phyloP scores from a whole-genome alignment of 1,140 invertebrate genomes.

The Bombus polaris region DNA sequence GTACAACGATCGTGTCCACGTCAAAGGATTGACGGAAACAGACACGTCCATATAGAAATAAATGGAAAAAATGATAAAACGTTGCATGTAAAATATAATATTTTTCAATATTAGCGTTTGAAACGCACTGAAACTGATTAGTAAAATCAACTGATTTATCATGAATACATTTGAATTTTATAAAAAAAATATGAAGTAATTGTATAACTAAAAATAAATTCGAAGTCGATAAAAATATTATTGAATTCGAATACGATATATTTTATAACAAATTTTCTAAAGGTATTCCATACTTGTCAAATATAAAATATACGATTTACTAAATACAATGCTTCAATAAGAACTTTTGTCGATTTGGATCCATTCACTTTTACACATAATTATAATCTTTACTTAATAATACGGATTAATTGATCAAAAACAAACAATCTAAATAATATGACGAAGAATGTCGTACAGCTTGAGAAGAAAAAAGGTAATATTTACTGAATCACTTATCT shows the following conservation, averaged over 20 bases:
- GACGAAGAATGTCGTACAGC: neutral
- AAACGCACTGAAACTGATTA: too few species aligned
- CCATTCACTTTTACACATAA: neutral
- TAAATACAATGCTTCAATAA: too few species aligned
- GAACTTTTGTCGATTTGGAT: neutral
- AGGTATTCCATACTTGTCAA: neutral
- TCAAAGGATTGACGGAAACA: too few species aligned
- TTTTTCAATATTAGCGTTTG: too few species aligned
- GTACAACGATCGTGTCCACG: too few species aligned
- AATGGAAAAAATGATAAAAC: too few species aligned
- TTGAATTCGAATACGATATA: neutral
- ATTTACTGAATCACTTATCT: neutral
- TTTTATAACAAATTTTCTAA: neutral
- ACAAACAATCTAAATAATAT: neutral
- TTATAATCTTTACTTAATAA: neutral
- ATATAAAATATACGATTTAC: neutral
- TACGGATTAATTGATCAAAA: neutral
- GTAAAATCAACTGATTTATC: too few species aligned
- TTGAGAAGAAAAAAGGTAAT: neutral
- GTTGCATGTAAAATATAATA: too few species aligned
- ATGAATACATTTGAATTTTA: neutral
- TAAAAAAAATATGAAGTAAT: neutral
- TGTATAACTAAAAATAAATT: neutral
- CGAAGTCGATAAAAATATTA: neutral
- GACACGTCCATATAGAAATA: too few species aligned